Base-by-base conservation (phyloP, 2,113 vertebrate species). In the Ardeotis arabs region DNA sequence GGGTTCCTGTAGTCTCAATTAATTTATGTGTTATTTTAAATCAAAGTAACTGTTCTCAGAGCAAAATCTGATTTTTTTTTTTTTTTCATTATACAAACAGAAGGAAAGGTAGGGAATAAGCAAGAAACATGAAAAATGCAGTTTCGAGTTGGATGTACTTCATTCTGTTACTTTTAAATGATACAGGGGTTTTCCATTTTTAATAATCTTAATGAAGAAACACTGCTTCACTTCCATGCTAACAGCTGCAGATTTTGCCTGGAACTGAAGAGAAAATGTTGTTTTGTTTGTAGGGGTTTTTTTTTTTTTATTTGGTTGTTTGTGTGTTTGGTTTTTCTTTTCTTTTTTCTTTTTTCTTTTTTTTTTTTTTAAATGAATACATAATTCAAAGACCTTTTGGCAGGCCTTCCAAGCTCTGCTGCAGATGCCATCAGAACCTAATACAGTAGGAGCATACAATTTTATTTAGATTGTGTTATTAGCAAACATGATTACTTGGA, bases 111-210 rank as follows among this genome's bases (percentile, higher is more conserved):
- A 62, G 14, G 22, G 66, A 56, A 2, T 23, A 66, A 79, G 25
- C 8, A 77, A 73, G 50, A 62, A 80, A 73, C 10, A 33, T 0
- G 3, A 63, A 70, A 72, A 75, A 47, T 21, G 9, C 5, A 18
- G 19, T 91, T 91, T 79, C 62, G 37, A 69, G 7, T 59, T 81
- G 23, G 9, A 24, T 20, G 4, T 63, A 35, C 0, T 2, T 52
- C 67, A 22, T 66, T 76, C 24, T 87, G 28, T 37, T 62, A n/a
- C 41, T 90, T 78, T 62, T 9, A 35, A 14, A 9, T 9, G 6
- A 37, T 6, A 9, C 4, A 66, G 52, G 17, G 5, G 22, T 80
- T 92, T 82, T 56, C 9, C 0, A 0, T 49, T 8, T 35, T 76
- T 41, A 29, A 14, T 35, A 35, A 9, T 47, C 39, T 52, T 7